Percentiles rank a stretch among this genome's conserved stretches.
Conservation (phyloP, 2,797 vertebrate genomes). For the Scleropages formosus region DNA sequence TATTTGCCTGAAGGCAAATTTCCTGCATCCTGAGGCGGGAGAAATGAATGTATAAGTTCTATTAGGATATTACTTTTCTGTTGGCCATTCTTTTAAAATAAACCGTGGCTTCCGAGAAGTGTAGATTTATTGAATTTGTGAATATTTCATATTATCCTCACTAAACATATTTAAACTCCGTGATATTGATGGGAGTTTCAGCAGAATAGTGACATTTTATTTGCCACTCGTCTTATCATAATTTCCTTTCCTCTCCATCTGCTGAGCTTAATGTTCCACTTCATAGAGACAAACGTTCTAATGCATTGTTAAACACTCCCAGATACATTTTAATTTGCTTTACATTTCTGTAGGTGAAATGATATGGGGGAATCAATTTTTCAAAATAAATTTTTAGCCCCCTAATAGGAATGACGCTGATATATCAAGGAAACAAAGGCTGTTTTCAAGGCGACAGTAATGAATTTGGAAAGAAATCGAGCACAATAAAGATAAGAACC, state of each 20-base stretch:
- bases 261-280: neutral
- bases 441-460: no score
- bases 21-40: neutral
- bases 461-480: no score
- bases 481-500: no score
- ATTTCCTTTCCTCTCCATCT: neutral
- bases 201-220: neutral
- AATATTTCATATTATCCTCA: neutral
- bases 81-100: neutral
- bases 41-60: neutral
- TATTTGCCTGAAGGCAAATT: neutral
- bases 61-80: neutral
- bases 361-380: no score
- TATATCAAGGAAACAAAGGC: no score
- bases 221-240: neutral
- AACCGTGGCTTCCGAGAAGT: neutral
- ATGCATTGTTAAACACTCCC: neutral
- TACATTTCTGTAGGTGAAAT: neutral
- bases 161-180: neutral
- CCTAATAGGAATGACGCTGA: no score
- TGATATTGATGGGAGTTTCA: neutral
- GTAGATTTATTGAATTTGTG: neutral
- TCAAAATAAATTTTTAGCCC: no score
- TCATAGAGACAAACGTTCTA: neutral
- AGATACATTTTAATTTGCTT: neutral